A percentile compares a stretch with the other conserved stretches of the same genome.
These are phyloP conservation scores for Microctenopoma lineatum DNA, from an alignment of 2,797 vertebrate species.

Conservation along the genomic window DNA sequence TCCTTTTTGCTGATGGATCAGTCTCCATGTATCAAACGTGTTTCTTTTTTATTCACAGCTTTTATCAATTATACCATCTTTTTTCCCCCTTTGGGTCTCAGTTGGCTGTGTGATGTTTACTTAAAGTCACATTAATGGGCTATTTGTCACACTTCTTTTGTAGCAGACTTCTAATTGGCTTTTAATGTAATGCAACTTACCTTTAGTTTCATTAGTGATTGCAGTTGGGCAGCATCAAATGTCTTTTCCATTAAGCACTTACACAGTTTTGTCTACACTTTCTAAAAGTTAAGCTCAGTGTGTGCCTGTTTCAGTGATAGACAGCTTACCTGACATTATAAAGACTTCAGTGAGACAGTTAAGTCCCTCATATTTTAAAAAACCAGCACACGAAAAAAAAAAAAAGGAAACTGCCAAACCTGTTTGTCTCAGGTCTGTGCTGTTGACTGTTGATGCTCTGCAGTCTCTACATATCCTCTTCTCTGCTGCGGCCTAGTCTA, in stretches of 20 bases:
- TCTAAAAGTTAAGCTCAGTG: slow-evolving; percentile 6
- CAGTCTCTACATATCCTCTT: slow-evolving; percentile 48
- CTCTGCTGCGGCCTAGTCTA: slow-evolving; percentile 48
- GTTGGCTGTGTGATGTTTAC: slow-evolving; percentile 10
- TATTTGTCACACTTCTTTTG: slow-evolving; percentile 24
- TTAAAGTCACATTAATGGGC: slow-evolving; percentile 29
- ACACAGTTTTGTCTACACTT: background rate
- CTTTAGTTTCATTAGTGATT: slow-evolving; percentile 6
- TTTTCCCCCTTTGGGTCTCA: slow-evolving; percentile 23
- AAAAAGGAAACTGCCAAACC: slow-evolving; percentile 41
- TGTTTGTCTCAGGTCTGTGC: slow-evolving; percentile 33
- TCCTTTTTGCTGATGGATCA: background rate
- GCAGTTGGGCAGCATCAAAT: background rate
- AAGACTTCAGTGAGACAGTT: slow-evolving; percentile 20
- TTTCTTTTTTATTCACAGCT: slow-evolving; percentile 6
- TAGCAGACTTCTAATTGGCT: slow-evolving; percentile 33
- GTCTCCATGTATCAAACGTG: background rate
- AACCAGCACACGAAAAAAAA: slow-evolving; percentile 17
- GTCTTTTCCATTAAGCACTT: background rate
- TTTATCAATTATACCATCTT: slow-evolving; percentile 12
- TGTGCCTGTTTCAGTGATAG: slow-evolving; percentile 2
- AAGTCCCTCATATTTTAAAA: slow-evolving; percentile 19
- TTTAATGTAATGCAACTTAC: slow-evolving; percentile 14
- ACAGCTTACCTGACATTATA: slow-evolving; percentile 26
- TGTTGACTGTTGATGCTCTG: slow-evolving; percentile 38